phyloP scores from a whole-genome alignment of 2,888 invertebrate genomes.

The Scaptomyza flava region DNA sequence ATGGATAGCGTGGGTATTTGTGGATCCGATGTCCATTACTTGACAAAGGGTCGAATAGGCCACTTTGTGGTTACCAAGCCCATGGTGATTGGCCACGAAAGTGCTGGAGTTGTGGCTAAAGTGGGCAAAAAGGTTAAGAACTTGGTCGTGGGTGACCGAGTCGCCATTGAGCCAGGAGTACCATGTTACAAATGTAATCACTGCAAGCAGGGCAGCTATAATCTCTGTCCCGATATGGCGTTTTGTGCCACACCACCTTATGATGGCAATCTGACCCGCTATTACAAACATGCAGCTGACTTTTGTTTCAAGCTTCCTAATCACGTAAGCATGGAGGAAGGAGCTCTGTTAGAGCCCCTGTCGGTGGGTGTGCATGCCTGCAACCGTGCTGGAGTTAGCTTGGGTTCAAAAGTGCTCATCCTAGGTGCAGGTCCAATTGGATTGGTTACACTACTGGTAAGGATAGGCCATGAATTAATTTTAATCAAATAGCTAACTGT shows the following conservation, averaged over 20 bases:
- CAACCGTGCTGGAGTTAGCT: slow-evolving; percentile 90
- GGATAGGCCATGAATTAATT: neutral
- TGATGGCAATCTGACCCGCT: slow-evolving; percentile 94
- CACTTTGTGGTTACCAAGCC: slow-evolving; percentile 93
- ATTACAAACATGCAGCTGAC: slow-evolving; percentile 95
- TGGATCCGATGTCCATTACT: slow-evolving; percentile 97
- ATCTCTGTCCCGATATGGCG: slow-evolving; percentile 93
- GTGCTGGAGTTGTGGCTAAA: slow-evolving; percentile 91
- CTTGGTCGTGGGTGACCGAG: slow-evolving; percentile 92
- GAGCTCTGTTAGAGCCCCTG: slow-evolving; percentile 96
- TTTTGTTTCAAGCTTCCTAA: slow-evolving; percentile 96
- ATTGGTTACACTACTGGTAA: slow-evolving; percentile 89
- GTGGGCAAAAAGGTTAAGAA: slow-evolving; percentile 89
- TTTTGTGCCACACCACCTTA: slow-evolving; percentile 98
- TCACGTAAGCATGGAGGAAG: slow-evolving; percentile 95
- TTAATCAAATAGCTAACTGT: neutral
- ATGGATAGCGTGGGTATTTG: slow-evolving; percentile 99
- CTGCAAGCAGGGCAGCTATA: slow-evolving; percentile 95
- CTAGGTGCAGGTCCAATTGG: slow-evolving; percentile 96
- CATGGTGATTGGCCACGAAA: slow-evolving; percentile 98
- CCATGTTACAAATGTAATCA: slow-evolving; percentile 93
- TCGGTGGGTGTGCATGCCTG: slow-evolving; percentile 98
- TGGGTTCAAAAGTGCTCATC: slow-evolving; percentile 90
- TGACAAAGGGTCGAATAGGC: slow-evolving; percentile 93
- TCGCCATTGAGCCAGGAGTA: slow-evolving; percentile 97